Evolutionary conservation across 2,113 vertebrate genomes (phyloP).

Genomic region (Syrrhaptes paradoxus): DNA sequence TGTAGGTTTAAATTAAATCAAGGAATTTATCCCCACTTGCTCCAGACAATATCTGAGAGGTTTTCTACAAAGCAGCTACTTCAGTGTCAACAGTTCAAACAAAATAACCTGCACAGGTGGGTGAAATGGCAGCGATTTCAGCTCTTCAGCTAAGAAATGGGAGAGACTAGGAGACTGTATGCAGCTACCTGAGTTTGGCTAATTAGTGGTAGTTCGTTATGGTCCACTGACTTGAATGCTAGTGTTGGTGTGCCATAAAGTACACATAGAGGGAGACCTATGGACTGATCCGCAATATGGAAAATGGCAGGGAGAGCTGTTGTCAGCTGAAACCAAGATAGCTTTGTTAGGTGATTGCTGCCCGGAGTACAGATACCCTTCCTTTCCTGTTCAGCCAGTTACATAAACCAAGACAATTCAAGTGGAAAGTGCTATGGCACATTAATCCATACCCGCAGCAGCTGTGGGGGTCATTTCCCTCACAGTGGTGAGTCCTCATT

Average conservation of each 20-base stretch:
- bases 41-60: neutral
- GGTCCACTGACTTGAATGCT: neutral
- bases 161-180: neutral
- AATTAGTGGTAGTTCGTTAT: fast-evolving
- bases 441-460: fast-evolving
- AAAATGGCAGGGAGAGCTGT: neutral
- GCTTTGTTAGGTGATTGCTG: neutral
- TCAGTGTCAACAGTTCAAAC: neutral
- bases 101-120: neutral
- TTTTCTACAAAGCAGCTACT: neutral
- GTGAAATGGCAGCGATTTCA: neutral
- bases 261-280: fast-evolving
- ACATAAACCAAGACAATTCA: neutral
- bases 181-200: neutral
- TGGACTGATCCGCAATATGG: fast-evolving
- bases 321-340: neutral
- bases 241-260: neutral
- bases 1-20: neutral
- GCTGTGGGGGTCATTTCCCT: fast-evolving
- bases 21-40: neutral
- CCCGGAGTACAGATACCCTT: neutral
- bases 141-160: neutral
- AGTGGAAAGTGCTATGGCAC: neutral
- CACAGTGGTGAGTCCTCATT: neutral
- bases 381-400: neutral